phyloP scores from a whole-genome alignment of 2,888 invertebrate species.

The Noctua comes region DNA sequence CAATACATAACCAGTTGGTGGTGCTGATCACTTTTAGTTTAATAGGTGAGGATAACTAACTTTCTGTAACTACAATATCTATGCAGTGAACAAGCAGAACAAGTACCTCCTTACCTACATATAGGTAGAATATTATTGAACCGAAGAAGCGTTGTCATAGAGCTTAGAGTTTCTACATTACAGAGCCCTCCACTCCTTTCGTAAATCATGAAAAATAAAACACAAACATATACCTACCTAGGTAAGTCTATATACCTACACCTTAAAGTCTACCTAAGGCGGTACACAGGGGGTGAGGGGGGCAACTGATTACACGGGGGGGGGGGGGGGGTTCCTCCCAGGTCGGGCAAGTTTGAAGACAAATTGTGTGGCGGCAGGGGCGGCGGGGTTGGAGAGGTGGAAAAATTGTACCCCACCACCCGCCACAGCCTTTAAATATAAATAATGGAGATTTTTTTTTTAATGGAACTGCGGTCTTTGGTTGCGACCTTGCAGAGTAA shows the following conservation, averaged over 20 bases:
- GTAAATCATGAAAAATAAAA: constrained; percentile 31
- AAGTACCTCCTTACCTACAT: background rate
- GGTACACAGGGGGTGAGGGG: constrained; percentile 71
- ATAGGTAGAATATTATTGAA: background rate
- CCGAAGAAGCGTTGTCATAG: background rate
- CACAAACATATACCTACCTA: constrained; percentile 49
- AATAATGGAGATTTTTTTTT: constrained; percentile 72
- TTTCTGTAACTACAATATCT: background rate
- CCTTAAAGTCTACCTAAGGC: constrained; percentile 81
- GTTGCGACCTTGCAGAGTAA: constrained; percentile 16
- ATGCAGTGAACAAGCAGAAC: background rate
- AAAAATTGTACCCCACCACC: constrained; percentile 83
- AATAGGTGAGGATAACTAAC: background rate
- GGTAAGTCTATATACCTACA: constrained; percentile 50
- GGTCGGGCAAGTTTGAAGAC: constrained; percentile 85
- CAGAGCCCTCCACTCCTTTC: background rate
- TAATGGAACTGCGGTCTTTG: constrained; percentile 61
- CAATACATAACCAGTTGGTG: background rate
- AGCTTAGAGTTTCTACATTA: constrained; percentile 1
- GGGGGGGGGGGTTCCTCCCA: constrained; percentile 64
- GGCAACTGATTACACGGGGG: constrained; percentile 72
- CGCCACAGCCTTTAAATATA: constrained; percentile 78
- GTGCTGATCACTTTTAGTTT: background rate
- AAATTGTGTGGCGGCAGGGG: constrained; percentile 76
- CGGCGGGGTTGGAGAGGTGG: constrained; percentile 58